These are phyloP conservation scores for Bovichtus variegatus DNA, from an alignment of 2,797 vertebrate genomes.

Conservation along the genomic window DNA sequence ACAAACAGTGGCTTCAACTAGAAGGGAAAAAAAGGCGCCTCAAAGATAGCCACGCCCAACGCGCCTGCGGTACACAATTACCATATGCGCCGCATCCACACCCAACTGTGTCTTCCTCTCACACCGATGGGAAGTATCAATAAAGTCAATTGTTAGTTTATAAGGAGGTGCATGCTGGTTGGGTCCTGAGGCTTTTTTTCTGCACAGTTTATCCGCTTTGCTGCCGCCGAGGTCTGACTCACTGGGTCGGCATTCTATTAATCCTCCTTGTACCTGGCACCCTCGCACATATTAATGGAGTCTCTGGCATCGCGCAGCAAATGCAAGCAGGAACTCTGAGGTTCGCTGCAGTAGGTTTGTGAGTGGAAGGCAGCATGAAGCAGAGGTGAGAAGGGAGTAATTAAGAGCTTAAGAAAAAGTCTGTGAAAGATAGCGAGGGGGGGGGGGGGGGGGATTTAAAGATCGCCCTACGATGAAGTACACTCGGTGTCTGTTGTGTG, in stretches of 20 bases:
- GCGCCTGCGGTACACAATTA: slow-evolving; percentile 12
- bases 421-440: not conserved
- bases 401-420: slow-evolving; percentile 25
- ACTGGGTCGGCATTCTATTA: slow-evolving; percentile 49
- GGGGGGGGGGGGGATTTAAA: not conserved
- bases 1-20: not conserved
- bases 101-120: slow-evolving; percentile 30
- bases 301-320: slow-evolving; percentile 23
- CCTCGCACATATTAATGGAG: slow-evolving; percentile 31
- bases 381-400: slow-evolving; percentile 9
- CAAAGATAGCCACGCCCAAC: slow-evolving; percentile 8
- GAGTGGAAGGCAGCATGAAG: slow-evolving; percentile 19
- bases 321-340: slow-evolving; percentile 11
- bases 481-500: slow-evolving; percentile 23
- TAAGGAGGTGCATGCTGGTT: slow-evolving; percentile 40
- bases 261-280: slow-evolving; percentile 59
- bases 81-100: slow-evolving; percentile 9
- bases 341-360: slow-evolving; percentile 18
- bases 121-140: slow-evolving; percentile 35
- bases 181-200: slow-evolving; percentile 51
- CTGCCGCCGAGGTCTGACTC: slow-evolving; percentile 53
- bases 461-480: not conserved
- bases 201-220: slow-evolving; percentile 55
- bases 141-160: slow-evolving; percentile 53
- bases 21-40: slow-evolving; percentile 4